Conservation (phyloP, 2,113 vertebrate genomes). For the Phylloscopus trochiloides region DNA sequence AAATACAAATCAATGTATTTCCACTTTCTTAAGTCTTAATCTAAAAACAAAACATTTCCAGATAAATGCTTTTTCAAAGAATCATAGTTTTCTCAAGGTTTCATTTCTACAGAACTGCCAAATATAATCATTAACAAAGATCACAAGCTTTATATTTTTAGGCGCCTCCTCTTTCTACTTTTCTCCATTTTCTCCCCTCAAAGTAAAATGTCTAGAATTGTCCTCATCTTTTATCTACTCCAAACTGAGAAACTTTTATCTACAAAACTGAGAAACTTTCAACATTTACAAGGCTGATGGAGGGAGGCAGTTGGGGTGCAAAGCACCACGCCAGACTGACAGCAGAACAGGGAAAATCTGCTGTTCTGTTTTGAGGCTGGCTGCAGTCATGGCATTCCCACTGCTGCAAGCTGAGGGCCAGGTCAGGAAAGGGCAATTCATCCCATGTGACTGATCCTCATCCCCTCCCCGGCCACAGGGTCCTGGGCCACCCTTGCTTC, state of each 20-base stretch:
- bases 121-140: background rate
- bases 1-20: background rate
- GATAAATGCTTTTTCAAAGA: background rate
- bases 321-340: background rate
- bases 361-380: background rate
- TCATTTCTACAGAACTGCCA: background rate
- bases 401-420: background rate
- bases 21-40: background rate
- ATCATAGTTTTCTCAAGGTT: background rate
- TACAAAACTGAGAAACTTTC: background rate
- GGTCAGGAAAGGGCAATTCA: rapidly evolving
- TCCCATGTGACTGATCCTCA: background rate
- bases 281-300: background rate
- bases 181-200: background rate
- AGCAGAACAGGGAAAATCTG: background rate
- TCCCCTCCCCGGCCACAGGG: background rate
- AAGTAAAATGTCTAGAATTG: background rate
- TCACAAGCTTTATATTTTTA: conserved; percentile 40
- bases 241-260: background rate
- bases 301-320: background rate
- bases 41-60: background rate
- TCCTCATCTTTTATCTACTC: background rate
- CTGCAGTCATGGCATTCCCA: background rate
- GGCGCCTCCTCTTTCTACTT: background rate
- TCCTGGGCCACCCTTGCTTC: background rate